A percentile compares a stretch with the other conserved stretches of the same genome.
These are phyloP conservation scores for Axinella damicornis DNA, from an alignment of 37 sponge, comb jelly and placozoan species.

Conservation along the genomic window DNA sequence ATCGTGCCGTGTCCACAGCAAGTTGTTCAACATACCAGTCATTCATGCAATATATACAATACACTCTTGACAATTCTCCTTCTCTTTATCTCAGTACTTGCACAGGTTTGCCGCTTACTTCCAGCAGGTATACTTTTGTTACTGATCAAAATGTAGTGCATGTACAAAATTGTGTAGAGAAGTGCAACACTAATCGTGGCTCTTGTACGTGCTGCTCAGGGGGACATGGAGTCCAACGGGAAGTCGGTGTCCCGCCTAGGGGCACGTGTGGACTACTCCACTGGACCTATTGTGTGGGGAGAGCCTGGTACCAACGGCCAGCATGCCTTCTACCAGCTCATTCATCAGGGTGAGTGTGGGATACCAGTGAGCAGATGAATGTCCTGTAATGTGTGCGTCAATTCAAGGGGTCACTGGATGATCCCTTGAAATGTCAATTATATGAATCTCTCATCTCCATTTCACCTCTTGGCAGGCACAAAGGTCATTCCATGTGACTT, in stretches of 20 bases:
- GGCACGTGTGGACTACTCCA: conserved; percentile 86
- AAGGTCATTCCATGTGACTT: conserved; percentile 99
- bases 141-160: no score
- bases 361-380: no score
- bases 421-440: no score
- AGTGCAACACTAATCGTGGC: no score
- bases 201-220: conserved; percentile 60
- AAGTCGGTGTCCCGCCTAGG: conserved; percentile 89
- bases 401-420: no score
- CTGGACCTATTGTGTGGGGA: conserved; percentile 99
- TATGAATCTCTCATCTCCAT: background rate
- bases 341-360: conserved; percentile 87
- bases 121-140: conserved; percentile 97
- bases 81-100: conserved; percentile 61
- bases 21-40: no score
- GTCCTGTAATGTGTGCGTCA: no score
- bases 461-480: conserved; percentile 64
- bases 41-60: no score
- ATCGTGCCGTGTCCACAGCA: no score
- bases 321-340: conserved; percentile 99
- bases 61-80: no score
- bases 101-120: conserved; percentile 99
- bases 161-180: background rate
- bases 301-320: conserved; percentile 99
- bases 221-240: conserved; percentile 99